phyloP scores from a whole-genome alignment of 2,797 vertebrate genomes.

The Mormyrus hasselquistii region DNA sequence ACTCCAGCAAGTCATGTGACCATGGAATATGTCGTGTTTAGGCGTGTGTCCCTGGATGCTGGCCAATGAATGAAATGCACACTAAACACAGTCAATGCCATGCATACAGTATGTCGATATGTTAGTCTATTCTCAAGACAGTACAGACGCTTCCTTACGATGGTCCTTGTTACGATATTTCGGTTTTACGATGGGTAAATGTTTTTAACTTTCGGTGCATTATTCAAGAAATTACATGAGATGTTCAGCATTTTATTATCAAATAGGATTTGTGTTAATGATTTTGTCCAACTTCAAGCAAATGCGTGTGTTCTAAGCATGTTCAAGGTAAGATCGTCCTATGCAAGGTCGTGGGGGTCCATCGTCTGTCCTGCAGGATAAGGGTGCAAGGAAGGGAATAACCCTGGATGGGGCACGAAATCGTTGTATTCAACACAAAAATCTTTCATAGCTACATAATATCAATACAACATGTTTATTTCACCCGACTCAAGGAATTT shows the following conservation, averaged over 20 bases:
- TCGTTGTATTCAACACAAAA: not conserved
- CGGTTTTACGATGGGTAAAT: not conserved
- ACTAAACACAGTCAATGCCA: not conserved
- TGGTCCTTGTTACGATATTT: not conserved
- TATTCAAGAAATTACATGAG: not conserved
- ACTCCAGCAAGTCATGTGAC: not conserved
- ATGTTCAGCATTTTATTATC: not conserved
- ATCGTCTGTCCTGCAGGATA: not conserved
- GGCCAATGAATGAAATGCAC: not conserved
- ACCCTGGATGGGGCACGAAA: not conserved
- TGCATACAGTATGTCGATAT: not conserved
- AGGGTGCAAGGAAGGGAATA: not conserved
- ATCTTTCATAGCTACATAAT: not conserved
- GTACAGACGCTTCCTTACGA: not conserved
- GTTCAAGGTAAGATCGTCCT: not conserved
- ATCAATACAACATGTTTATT: not conserved
- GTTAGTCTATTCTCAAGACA: not conserved
- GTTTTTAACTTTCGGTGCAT: not conserved
- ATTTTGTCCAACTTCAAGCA: not conserved
- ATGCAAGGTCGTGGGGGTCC: not conserved
- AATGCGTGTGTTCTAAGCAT: not conserved
- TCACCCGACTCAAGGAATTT: not conserved
- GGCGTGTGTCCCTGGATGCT: not conserved
- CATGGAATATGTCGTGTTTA: not conserved
- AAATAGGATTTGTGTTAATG: not conserved